Conservation (phyloP, 2,113 vertebrate species). For the Amazona guildingii region DNA sequence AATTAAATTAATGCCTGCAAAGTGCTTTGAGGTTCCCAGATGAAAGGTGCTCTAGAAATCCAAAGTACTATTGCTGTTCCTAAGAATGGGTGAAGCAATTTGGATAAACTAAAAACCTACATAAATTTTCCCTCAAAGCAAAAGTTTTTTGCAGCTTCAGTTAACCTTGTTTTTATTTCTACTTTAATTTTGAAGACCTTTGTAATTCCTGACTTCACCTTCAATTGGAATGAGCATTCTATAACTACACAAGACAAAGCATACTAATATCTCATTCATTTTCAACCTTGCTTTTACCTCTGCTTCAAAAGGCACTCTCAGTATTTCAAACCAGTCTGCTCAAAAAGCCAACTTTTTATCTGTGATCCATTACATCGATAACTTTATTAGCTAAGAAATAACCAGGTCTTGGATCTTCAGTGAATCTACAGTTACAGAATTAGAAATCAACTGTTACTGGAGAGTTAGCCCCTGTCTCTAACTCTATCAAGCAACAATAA, state of each 20-base stretch:
- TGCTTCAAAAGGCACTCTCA: neutral
- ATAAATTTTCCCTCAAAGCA: constrained; percentile 20
- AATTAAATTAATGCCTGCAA: constrained; percentile 66
- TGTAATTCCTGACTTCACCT: neutral
- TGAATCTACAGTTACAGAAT: neutral
- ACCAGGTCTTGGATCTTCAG: neutral
- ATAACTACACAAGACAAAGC: neutral
- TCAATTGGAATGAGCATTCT: neutral
- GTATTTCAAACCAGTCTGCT: neutral
- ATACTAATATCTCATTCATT: neutral
- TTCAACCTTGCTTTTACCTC: neutral
- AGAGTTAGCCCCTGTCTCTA: neutral
- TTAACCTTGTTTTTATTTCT: neutral
- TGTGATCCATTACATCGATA: neutral
- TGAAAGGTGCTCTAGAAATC: constrained; percentile 62
- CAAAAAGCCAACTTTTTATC: neutral
- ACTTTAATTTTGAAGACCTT: constrained; percentile 12
- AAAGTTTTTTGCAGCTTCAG: neutral
- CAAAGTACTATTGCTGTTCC: constrained; percentile 26
- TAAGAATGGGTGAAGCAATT: constrained; percentile 22
- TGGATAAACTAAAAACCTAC: constrained; percentile 14
- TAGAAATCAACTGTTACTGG: neutral
- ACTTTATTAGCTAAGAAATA: neutral
- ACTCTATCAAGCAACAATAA: neutral
- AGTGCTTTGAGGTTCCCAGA: constrained; percentile 60